Evolutionary conservation across 35 echinoderm and acorn worm genomes (phyloP).

Genomic region (Chiridota heheva): DNA sequence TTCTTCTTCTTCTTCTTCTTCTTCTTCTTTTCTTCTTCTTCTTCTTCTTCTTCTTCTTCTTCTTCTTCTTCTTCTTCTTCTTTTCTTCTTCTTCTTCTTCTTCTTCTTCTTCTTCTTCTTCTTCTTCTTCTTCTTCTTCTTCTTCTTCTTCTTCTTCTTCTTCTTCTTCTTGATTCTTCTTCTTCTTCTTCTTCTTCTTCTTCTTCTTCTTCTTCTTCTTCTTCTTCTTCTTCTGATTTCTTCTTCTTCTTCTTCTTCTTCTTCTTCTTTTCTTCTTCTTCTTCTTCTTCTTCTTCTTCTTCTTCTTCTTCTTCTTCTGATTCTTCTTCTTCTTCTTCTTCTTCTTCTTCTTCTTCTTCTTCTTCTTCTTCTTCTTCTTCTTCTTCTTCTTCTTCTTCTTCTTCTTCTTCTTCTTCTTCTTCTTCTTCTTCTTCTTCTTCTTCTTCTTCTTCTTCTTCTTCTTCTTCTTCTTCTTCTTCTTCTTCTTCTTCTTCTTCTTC

Average conservation of each 20-base stretch:
- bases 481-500: no score
- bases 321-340: background rate
- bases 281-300: background rate
- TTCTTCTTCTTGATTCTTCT: no score
- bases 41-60: background rate
- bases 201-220: background rate
- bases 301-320: background rate
- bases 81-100: background rate
- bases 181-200: conserved; percentile 3
- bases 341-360: background rate
- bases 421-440: background rate
- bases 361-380: background rate
- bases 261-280: background rate
- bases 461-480: background rate
- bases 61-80: background rate
- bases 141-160: background rate
- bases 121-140: background rate
- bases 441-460: background rate
- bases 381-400: background rate
- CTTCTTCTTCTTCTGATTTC: no score
- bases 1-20: conserved; percentile 1
- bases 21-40: background rate
- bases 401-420: background rate
- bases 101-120: background rate
- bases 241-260: background rate